Evolutionary conservation across 2,113 vertebrate species (phyloP).

Genomic region (Atrichornis clamosus): DNA sequence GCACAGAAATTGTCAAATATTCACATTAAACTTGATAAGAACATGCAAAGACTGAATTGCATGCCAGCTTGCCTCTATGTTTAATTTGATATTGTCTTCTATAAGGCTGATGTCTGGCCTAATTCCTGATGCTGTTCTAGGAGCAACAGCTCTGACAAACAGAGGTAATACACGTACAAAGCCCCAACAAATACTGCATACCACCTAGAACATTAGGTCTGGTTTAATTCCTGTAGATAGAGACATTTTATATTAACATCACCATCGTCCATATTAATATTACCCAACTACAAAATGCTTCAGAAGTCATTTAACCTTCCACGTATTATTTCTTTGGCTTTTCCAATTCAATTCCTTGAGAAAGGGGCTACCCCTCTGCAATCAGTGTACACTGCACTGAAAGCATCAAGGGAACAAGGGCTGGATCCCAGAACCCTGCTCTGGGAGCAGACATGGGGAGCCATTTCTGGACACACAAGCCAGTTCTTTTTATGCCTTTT

Average conservation of each 20-base stretch:
- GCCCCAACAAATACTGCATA: neutral
- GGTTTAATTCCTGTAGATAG: neutral
- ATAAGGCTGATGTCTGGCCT: neutral
- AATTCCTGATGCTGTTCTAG: neutral
- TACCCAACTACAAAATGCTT: neutral
- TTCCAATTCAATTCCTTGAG: neutral
- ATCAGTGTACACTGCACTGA: neutral
- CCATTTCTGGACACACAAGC: neutral
- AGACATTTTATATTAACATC: neutral
- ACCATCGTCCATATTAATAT: neutral
- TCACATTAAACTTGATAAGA: neutral
- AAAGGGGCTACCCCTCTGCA: neutral
- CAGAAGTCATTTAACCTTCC: neutral
- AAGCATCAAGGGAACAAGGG: neutral
- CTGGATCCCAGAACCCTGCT: neutral
- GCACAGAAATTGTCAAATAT: neutral
- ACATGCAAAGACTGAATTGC: neutral
- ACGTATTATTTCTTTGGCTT: neutral
- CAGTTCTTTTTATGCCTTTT: neutral
- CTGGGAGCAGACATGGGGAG: neutral
- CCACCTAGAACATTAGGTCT: neutral
- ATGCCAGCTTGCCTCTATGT: neutral
- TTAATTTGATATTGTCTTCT: neutral
- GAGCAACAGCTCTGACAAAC: neutral
- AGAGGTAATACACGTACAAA: neutral